A percentile compares a stretch with the other conserved stretches of the same genome.
Conservation (phyloP, 2,797 vertebrate species). For the Poecilia velifera region DNA sequence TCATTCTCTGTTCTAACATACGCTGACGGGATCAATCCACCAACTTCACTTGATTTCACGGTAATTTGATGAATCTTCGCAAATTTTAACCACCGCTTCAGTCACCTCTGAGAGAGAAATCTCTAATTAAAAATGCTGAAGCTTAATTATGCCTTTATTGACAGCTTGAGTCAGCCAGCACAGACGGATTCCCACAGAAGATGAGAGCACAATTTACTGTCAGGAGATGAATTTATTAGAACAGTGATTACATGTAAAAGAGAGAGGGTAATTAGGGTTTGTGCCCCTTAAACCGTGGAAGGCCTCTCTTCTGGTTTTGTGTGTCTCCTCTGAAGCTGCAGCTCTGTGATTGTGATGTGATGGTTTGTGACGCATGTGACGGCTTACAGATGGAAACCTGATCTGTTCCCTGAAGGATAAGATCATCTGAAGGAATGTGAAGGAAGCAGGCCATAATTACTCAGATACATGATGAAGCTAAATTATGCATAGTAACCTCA, state of each 20-base stretch:
- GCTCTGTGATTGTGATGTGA: conserved; percentile 24
- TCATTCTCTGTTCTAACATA: conserved; percentile 58
- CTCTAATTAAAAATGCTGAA: conserved; percentile 62
- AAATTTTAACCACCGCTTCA: conserved; percentile 47
- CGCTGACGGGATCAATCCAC: conserved; percentile 57
- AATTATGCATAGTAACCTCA: conserved; percentile 4
- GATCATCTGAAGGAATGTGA: conserved; percentile 19
- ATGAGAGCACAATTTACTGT: conserved; percentile 42
- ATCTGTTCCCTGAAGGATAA: conserved; percentile 22
- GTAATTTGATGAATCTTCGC: conserved; percentile 62
- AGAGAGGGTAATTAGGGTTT: conserved; percentile 25
- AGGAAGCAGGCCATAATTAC: conserved; percentile 1
- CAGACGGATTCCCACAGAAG: conserved; percentile 34
- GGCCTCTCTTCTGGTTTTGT: conserved; percentile 6
- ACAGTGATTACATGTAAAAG: conserved; percentile 43
- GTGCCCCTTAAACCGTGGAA: conserved; percentile 18
- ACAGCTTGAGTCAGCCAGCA: conserved; percentile 24
- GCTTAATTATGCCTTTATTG: conserved; percentile 63
- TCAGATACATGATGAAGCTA: conserved; percentile 1
- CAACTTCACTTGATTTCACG: conserved; percentile 62
- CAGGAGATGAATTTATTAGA: conserved; percentile 47
- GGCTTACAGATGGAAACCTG: conserved; percentile 19
- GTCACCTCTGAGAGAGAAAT: conserved; percentile 58
- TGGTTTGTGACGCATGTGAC: conserved; percentile 4
- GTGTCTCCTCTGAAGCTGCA: conserved; percentile 30